These are phyloP conservation scores for Beroe ovata DNA, from an alignment of 37 sponge, comb jelly and placozoan genomes.

Conservation along the genomic window DNA sequence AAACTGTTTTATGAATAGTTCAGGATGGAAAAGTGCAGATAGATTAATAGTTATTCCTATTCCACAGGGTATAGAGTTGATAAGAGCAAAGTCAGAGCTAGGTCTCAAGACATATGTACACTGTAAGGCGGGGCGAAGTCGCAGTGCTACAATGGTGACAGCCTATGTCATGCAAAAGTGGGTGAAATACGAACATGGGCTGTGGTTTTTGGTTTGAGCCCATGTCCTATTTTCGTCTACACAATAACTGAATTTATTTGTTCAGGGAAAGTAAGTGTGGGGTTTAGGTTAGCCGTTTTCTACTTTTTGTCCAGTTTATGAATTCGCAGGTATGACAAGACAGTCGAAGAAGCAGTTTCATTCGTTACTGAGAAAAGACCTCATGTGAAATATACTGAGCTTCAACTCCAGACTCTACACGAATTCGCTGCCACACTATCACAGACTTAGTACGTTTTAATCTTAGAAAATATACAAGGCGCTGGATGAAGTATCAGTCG, in stretches of 20 bases:
- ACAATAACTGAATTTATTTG: no score
- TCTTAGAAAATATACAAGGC: no score
- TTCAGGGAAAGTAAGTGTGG: no score
- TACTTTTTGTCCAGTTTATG: no score
- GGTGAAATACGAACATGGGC: no score
- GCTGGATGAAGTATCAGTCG: no score
- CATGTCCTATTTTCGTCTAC: no score
- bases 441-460: background rate
- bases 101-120: conserved; percentile 50
- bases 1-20: no score
- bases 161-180: conserved; percentile 63
- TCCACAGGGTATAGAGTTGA: conserved; percentile 49
- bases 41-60: background rate
- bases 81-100: conserved; percentile 18
- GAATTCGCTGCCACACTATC: conserved; percentile 32
- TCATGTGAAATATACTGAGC: conserved; percentile 54
- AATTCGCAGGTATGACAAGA: conserved; percentile 23
- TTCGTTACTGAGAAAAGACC: conserved; percentile 49
- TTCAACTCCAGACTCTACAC: conserved; percentile 16
- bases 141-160: conserved; percentile 59
- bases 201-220: no score
- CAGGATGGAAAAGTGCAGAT: no score
- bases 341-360: conserved; percentile 8
- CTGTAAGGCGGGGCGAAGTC: conserved; percentile 40
- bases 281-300: background rate